Conservation (phyloP, 2,113 vertebrate species). For the Platysternon megacephalum region DNA sequence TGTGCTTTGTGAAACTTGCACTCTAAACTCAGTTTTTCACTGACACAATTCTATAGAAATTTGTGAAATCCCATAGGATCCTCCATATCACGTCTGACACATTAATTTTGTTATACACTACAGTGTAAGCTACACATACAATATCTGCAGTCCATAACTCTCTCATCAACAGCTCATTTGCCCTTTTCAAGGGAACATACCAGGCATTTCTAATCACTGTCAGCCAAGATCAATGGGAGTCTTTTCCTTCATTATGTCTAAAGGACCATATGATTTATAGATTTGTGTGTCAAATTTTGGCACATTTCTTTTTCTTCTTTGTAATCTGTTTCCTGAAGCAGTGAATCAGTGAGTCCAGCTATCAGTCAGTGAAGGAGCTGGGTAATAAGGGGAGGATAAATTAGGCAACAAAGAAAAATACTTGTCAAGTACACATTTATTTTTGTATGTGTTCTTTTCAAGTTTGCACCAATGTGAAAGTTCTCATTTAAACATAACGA, state of each 20-base stretch:
- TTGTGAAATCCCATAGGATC: neutral
- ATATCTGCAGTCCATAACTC: neutral
- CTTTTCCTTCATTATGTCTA: slow-evolving; percentile 46
- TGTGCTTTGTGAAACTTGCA: neutral
- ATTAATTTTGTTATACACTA: neutral
- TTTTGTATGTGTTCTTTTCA: neutral
- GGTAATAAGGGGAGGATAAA: neutral
- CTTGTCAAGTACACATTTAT: neutral
- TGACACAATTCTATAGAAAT: neutral
- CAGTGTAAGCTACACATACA: neutral
- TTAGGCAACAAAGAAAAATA: neutral
- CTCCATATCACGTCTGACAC: neutral
- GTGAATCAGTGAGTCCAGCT: neutral
- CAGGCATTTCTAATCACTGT: neutral
- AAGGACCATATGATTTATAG: slow-evolving; percentile 60
- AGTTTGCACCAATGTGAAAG: neutral
- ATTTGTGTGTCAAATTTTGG: slow-evolving; percentile 54
- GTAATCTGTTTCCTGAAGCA: neutral
- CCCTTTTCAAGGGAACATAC: neutral
- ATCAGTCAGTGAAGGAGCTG: neutral
- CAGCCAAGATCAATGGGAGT: slow-evolving; percentile 45
- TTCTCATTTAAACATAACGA: neutral
- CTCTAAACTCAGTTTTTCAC: neutral
- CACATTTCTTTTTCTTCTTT: neutral
- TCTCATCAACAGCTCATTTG: slow-evolving; percentile 10